Evolutionary conservation across 2,113 vertebrate genomes (phyloP).

Genomic region (Panthera leo): DNA sequence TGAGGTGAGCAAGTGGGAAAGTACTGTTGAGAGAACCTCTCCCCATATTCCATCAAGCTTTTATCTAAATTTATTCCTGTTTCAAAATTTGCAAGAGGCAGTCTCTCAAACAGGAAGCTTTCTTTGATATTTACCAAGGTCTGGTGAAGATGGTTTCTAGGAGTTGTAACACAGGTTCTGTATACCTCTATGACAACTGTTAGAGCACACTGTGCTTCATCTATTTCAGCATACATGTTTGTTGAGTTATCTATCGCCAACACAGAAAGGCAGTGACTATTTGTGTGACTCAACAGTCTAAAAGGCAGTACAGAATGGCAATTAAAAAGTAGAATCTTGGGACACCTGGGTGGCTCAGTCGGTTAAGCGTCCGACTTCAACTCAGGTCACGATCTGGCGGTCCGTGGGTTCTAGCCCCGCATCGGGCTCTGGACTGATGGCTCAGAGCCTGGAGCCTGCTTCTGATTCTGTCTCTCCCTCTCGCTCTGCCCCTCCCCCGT

Average conservation of each 20-base stretch:
- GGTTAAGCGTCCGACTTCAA: too few relatives aligned
- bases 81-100: not conserved
- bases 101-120: not conserved
- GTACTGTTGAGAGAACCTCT: not conserved
- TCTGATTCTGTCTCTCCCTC: too few relatives aligned
- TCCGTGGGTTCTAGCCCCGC: too few relatives aligned
- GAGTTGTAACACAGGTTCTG: not conserved
- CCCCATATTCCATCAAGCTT: not conserved
- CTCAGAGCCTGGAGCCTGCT: too few relatives aligned
- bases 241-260: not conserved
- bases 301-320: not conserved
- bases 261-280: not conserved
- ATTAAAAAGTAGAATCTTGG: not conserved
- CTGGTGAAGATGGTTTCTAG: not conserved
- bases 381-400: too few relatives aligned
- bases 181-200: not conserved
- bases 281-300: not conserved
- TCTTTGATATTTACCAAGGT: not conserved
- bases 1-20: not conserved
- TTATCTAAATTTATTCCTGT: not conserved
- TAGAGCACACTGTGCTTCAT: too few relatives aligned
- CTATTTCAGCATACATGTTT: not conserved
- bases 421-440: too few relatives aligned
- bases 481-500: too few relatives aligned
- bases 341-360: too few relatives aligned